Conservation (phyloP, 2,888 invertebrate genomes). For the Gastracanthus pulcherrimus region DNA sequence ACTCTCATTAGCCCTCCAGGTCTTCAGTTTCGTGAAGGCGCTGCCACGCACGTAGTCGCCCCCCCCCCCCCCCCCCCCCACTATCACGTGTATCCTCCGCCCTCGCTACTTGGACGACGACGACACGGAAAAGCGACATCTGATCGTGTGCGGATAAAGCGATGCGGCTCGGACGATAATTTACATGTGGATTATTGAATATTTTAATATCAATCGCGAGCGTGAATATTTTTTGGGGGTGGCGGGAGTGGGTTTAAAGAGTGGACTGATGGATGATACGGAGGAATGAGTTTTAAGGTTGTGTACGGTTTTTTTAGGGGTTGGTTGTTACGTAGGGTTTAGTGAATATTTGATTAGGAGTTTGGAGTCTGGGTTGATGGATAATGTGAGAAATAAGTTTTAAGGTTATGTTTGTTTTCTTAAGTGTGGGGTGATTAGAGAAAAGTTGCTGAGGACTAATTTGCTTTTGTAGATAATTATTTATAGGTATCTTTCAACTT, state of each 20-base stretch:
- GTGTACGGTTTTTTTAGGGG: no score
- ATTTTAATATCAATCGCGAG: conserved; percentile 54
- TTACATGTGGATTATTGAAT: conserved; percentile 52
- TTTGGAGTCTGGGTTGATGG: no score
- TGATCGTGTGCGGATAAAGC: conserved; percentile 12
- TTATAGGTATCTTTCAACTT: no score
- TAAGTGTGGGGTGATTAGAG: no score
- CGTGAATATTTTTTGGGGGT: conserved; percentile 8
- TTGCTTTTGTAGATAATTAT: no score
- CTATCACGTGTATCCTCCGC: not conserved
- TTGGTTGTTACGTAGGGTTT: no score
- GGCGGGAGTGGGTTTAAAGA: not conserved
- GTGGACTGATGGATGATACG: no score
- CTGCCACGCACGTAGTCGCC: conserved; percentile 10
- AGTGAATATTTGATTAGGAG: no score
- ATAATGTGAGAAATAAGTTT: no score
- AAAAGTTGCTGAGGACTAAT: no score
- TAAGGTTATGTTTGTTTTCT: no score
- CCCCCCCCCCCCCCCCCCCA: not conserved
- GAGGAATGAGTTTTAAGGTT: no score
- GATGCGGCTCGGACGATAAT: conserved; percentile 32
- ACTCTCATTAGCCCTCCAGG: conserved; percentile 48
- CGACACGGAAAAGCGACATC: conserved; percentile 15
- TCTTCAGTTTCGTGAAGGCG: not conserved
- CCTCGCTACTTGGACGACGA: not conserved